phyloP scores from a whole-genome alignment of 2,797 vertebrate species.

The Parauchenoglanis ngamensis region DNA sequence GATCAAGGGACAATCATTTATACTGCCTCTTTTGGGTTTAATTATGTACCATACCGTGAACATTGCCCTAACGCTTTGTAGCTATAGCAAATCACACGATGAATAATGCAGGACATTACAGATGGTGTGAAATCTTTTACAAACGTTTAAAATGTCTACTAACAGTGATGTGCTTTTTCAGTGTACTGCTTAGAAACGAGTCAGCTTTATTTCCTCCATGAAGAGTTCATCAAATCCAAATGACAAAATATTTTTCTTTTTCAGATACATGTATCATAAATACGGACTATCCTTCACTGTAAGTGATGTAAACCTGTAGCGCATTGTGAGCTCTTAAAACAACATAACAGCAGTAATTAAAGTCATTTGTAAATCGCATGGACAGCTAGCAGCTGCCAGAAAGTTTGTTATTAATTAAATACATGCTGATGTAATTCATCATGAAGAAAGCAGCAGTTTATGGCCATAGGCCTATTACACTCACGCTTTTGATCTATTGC shows the following conservation, averaged over 20 bases:
- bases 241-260: conserved; percentile 1
- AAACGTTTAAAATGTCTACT: neutral
- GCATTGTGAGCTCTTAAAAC: conserved; percentile 12
- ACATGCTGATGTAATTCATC: conserved; percentile 47
- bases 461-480: conserved; percentile 49
- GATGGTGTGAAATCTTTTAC: conserved; percentile 10
- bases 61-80: neutral
- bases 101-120: neutral
- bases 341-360: conserved; percentile 41
- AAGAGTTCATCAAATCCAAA: conserved; percentile 5
- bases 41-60: neutral
- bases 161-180: neutral
- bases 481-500: conserved; percentile 52
- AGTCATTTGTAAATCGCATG: conserved; percentile 35
- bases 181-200: neutral
- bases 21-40: neutral
- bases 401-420: conserved; percentile 47
- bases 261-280: neutral
- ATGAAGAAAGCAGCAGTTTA: conserved; percentile 34
- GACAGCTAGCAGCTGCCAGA: conserved; percentile 37
- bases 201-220: neutral
- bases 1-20: neutral
- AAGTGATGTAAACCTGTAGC: conserved; percentile 22
- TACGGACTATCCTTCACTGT: neutral
- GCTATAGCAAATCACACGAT: neutral